A percentile compares a stretch with the other conserved stretches of the same genome.
Conservation (phyloP, 1,140 invertebrate species). For the Yoshiicerus persimilis region DNA sequence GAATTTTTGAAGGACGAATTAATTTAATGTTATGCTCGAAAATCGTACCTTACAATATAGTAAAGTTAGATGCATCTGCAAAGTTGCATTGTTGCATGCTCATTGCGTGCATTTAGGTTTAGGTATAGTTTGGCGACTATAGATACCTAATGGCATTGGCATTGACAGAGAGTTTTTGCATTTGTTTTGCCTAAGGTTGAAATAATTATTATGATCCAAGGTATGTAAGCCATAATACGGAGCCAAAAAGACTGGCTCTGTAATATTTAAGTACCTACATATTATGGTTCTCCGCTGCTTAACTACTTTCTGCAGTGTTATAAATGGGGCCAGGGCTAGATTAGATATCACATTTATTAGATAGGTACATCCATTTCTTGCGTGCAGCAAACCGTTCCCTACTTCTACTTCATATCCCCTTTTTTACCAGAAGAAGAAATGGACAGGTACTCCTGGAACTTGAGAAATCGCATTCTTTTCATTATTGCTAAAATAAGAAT, state of each 20-base stretch:
- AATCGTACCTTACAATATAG: background rate
- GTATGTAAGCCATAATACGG: background rate
- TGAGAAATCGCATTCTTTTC: background rate
- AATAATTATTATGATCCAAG: background rate
- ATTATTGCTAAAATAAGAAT: background rate
- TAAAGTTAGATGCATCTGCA: background rate
- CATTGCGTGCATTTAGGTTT: background rate
- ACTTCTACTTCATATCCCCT: background rate
- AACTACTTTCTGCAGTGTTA: background rate
- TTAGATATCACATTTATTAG: background rate
- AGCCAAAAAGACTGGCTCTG: background rate
- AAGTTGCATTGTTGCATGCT: background rate
- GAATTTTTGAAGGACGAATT: background rate
- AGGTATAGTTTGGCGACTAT: background rate
- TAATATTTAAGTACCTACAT: too few species aligned
- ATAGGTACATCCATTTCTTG: background rate
- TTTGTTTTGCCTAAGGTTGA: background rate
- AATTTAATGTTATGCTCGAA: background rate
- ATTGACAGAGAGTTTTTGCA: background rate
- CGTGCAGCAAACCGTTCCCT: background rate
- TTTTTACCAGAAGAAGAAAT: background rate
- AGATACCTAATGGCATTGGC: background rate
- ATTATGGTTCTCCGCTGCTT: background rate
- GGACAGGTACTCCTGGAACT: background rate
- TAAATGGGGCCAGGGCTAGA: background rate